Evolutionary conservation across 2,113 vertebrate genomes (phyloP).

Genomic region (Spea multiplicata): DNA sequence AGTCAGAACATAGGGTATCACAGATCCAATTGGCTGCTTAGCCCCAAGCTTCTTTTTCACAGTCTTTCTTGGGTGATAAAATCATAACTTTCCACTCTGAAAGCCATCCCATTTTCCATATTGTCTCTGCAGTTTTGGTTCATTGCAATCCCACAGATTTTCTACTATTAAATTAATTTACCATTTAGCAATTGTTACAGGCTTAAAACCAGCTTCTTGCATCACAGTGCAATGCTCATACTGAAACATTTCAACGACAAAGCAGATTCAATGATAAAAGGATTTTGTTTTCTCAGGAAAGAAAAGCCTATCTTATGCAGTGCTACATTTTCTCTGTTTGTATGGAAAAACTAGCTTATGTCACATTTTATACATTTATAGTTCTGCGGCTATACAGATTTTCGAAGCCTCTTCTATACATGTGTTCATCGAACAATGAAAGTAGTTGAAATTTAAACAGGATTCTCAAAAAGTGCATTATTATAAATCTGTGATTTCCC

Average conservation of each 20-base stretch:
- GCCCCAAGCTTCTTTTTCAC: slow-evolving; percentile 39
- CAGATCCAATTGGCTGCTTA: slow-evolving; percentile 40
- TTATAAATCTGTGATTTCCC: too few relatives aligned
- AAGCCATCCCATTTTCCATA: slow-evolving; percentile 31
- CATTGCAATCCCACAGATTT: slow-evolving; percentile 33
- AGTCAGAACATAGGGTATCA: slow-evolving; percentile 8
- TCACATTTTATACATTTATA: too few relatives aligned
- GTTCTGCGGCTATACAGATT: too few relatives aligned
- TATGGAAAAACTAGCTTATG: too few relatives aligned
- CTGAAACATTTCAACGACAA: slow-evolving; percentile 32
- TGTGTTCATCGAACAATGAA: too few relatives aligned
- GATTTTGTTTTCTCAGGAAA: background rate
- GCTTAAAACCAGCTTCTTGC: slow-evolving; percentile 23
- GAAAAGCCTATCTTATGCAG: background rate
- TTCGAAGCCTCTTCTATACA: too few relatives aligned
- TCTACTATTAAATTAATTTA: slow-evolving; percentile 46
- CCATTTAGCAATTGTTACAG: slow-evolving; percentile 45
- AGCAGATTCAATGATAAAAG: background rate
- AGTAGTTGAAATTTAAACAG: too few relatives aligned
- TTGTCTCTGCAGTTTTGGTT: slow-evolving; percentile 27
- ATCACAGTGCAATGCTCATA: slow-evolving; percentile 28
- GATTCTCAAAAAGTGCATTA: too few relatives aligned
- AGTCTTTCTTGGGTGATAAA: slow-evolving; percentile 46
- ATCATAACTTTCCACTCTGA: slow-evolving; percentile 34
- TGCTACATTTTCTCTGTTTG: too few relatives aligned